Percentiles rank a stretch among this genome's conserved stretches.
Evolutionary conservation across 2,888 invertebrate genomes (phyloP).

Genomic region (Ichneumoninae sp.): DNA sequence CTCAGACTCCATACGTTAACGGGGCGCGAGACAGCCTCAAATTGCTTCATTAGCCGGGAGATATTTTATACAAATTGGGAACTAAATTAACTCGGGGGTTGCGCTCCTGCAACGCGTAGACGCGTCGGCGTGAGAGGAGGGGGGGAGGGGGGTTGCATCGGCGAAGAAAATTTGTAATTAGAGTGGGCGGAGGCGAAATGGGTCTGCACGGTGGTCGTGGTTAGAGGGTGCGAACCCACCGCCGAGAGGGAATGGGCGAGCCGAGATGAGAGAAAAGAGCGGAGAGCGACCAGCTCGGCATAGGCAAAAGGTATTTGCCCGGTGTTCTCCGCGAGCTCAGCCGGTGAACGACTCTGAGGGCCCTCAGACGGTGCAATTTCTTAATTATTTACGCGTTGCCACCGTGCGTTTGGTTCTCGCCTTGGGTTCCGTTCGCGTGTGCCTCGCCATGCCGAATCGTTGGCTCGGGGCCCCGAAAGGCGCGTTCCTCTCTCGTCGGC

Average conservation of each 20-base stretch:
- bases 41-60: conserved; percentile 84
- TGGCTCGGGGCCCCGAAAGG: conserved; percentile 62
- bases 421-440: conserved; percentile 69
- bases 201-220: conserved; percentile 58
- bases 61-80: conserved; percentile 84
- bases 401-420: conserved; percentile 62
- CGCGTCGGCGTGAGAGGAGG: conserved; percentile 27
- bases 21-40: conserved; percentile 81
- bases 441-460: conserved; percentile 67
- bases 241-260: conserved; percentile 30
- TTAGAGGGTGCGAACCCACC: conserved; percentile 55
- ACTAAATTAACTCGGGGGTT: conserved; percentile 79
- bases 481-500: conserved; percentile 62
- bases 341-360: conserved; percentile 27
- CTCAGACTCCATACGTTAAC: conserved; percentile 81
- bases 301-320: conserved; percentile 35
- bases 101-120: conserved; percentile 60
- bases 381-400: conserved; percentile 76
- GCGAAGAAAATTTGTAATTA: conserved; percentile 69
- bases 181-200: conserved; percentile 65
- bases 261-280: conserved; percentile 36
- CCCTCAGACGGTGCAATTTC: conserved; percentile 69
- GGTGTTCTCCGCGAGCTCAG: conserved; percentile 7
- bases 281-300: conserved; percentile 23
- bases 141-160: conserved; percentile 57